phyloP scores from a whole-genome alignment of 2,797 vertebrate species.

The Yasuhikotakia modesta region DNA sequence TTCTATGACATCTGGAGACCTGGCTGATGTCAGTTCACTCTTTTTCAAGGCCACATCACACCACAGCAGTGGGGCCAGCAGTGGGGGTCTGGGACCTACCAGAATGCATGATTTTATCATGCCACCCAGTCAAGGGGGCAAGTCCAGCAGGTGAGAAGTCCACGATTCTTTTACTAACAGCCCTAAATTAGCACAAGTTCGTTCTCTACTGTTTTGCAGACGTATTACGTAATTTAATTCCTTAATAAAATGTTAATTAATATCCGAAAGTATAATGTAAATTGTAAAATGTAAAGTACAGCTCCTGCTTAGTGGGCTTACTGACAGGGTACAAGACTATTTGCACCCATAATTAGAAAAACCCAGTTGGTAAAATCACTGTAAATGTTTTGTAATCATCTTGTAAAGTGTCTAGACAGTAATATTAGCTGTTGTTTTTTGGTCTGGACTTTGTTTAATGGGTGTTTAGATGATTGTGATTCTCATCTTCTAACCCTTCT shows the following conservation, averaged over 20 bases:
- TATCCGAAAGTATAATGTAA: too few relatives aligned
- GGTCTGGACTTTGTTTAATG: too few relatives aligned
- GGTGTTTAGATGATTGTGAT: slow-evolving; percentile 17
- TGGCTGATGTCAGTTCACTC: slow-evolving; percentile 93
- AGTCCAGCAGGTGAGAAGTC: slow-evolving; percentile 69
- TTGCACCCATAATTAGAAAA: neutral
- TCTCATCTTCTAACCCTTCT: slow-evolving; percentile 12
- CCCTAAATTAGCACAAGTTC: too few relatives aligned
- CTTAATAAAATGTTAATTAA: too few relatives aligned
- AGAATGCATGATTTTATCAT: slow-evolving; percentile 83
- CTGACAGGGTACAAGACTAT: slow-evolving; percentile 9
- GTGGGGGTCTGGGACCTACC: slow-evolving; percentile 66
- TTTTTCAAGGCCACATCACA: slow-evolving; percentile 90
- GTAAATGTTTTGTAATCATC: neutral
- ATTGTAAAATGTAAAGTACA: too few relatives aligned
- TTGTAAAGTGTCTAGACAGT: neutral
- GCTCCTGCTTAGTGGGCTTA: slow-evolving; percentile 54
- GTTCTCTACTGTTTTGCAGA: neutral
- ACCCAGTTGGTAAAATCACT: neutral
- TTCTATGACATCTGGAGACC: slow-evolving; percentile 89
- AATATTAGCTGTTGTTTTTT: slow-evolving; percentile 10
- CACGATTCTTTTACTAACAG: slow-evolving; percentile 34
- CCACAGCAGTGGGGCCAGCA: slow-evolving; percentile 84
- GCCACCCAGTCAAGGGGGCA: slow-evolving; percentile 77
- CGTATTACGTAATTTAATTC: too few relatives aligned